Evolutionary conservation across 2,113 vertebrate genomes (phyloP), one percentile per base, ranked within the genome.

Genomic region (Pseudorasbora parva): DNA sequence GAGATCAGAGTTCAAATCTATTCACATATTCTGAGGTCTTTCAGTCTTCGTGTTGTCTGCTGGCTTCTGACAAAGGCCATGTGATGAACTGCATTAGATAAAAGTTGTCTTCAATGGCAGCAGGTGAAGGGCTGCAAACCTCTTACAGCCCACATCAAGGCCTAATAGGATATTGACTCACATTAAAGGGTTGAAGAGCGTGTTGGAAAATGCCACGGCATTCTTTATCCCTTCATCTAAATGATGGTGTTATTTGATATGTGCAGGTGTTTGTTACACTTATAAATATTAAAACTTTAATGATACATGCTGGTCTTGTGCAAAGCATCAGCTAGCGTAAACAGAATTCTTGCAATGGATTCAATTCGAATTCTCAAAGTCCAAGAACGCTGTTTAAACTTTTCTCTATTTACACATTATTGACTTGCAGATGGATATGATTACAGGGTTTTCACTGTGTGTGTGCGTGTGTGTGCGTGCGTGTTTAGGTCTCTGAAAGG

Each of bases 81-180:
- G 64, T 71, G 82, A 84, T 84, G 75, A 78, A 66, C 73, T n/a
- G 60, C 59, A 33, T 9, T 37, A 66, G 82, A 76, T 75, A 54
- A 77, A 69, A 78, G 82, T 49, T 51, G 72, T 68, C 74, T 69
- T 84, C 64, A 66, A 57, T 49, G 60, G 60, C 30, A 9, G 82
- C 59, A 77, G 82, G 73, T 84, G 82, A 77, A 54, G 74, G 56
- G 59, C 45, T 78, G 43, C 33, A 78, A 78, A 84, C 56, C 43
- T 84, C 60, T 84, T 66, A 56, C 60, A 78, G 82, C 82, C 82
- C 82, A 78, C 62, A 78, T 84, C 75, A 78, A 78, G 82, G 74
- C 51, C 47, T 66, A 78, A 77, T 69, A 81, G 59, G 78, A 79
- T 66, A 66, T 47, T 68, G 59, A 54, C 73, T 64, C 60, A 68